phyloP scores from a whole-genome alignment of 2,113 vertebrate species.

The Crypturellus undulatus region DNA sequence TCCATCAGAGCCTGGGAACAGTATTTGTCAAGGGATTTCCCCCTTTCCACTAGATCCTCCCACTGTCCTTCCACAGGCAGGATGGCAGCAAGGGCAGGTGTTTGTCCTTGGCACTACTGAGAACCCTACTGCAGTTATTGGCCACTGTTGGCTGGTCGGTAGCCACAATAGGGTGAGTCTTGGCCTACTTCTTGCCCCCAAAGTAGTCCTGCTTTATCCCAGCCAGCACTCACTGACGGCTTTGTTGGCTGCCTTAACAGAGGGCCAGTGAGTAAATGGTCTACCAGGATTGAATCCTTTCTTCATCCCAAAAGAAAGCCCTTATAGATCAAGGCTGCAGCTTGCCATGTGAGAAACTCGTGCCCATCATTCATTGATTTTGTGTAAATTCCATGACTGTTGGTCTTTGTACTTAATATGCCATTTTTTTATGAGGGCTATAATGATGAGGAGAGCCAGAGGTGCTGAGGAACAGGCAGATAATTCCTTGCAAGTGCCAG shows the following conservation, averaged over 20 bases:
- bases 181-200: background rate
- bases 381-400: background rate
- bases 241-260: background rate
- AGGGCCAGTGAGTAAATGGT: background rate
- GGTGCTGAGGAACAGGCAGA: constrained; percentile 24
- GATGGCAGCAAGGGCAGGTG: background rate
- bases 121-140: background rate
- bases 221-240: background rate
- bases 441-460: constrained; percentile 51
- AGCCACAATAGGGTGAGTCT: background rate
- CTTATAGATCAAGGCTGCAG: background rate
- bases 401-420: constrained; percentile 28
- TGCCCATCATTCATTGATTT: background rate
- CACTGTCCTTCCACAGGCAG: background rate
- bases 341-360: rapidly evolving
- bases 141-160: background rate
- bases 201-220: background rate
- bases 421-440: constrained; percentile 9
- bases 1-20: background rate
- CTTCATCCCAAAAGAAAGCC: background rate
- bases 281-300: background rate
- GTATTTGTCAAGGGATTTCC: background rate
- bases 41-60: background rate
- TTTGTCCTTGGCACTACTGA: background rate
- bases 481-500: background rate